Base-by-base conservation (phyloP, 2,113 vertebrate species). In the Sphaerodactylus townsendi region DNA sequence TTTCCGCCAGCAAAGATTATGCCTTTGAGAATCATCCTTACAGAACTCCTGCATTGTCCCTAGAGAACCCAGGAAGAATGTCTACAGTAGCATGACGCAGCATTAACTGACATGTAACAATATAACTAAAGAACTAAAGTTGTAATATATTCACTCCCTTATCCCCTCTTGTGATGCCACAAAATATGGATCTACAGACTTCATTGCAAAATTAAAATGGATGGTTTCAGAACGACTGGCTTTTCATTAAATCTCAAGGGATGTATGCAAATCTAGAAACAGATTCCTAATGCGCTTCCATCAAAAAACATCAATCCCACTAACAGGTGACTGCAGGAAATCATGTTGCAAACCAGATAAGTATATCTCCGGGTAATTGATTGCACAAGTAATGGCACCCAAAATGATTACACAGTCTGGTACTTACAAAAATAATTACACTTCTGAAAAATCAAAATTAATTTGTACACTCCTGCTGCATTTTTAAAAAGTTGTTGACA, bases 401-500 rank as follows among this genome's bases (percentile, higher is more conserved):
- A 90, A 93, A 93, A 93, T 96, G 96, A 97, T 96, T 95, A 95
- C 95, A 95, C 90, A 93, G 95, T 90, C 94, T 93, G 88, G 90
- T 90, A 95, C 96, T 96, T 95, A 90, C 85, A 93, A 92, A 95
- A 95, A 95, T 95, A 95, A 96, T 96, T 95, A 93, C 89, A 95
- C 96, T 97, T 94, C 92, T 95, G 95, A 96, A 97, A n/a, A 95
- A 96, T 96, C 94, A 95, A 96, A 96, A 97, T 96, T 97, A 96
- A 97, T 97, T 96, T 95, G 95, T 95, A 96, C 92, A 94, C 95
- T 95, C 91, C 90, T 92, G 91, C 90, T 89, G 90, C 89, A 95
- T 94, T 96, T 96, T 95, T 84, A 87, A 85, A 28, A 94, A 93
- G 93, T 93, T 96, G 93, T 96, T 97, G 96, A 97, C 96, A 97